These are phyloP conservation scores for Glareola pratincola DNA, from an alignment of 2,113 vertebrate species.

Conservation along the genomic window DNA sequence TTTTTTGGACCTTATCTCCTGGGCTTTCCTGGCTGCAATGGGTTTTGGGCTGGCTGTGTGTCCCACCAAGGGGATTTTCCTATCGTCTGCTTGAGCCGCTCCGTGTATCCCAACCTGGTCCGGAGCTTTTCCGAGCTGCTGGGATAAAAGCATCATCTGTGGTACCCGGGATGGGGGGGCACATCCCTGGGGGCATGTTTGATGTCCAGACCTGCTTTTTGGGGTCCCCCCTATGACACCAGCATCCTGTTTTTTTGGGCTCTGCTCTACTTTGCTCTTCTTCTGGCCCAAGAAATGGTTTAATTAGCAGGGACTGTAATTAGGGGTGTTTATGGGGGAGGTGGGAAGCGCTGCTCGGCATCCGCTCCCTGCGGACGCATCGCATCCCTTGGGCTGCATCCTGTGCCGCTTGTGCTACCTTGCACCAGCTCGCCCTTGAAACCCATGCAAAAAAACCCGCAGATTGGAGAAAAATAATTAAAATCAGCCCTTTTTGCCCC, in stretches of 20 bases:
- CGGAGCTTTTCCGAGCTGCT: neutral
- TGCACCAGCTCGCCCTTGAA: accelerated
- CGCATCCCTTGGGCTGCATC: accelerated
- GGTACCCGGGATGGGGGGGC: neutral
- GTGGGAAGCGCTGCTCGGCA: neutral
- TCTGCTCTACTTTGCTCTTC: neutral
- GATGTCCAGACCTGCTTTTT: neutral
- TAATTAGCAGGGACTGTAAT: neutral
- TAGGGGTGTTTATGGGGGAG: neutral
- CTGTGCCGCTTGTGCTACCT: accelerated
- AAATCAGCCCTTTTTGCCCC: accelerated
- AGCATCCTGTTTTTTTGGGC: neutral
- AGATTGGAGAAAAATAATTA: accelerated
- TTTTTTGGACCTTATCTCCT: neutral
- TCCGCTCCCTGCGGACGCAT: accelerated
- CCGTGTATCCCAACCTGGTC: neutral
- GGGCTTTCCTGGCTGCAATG: accelerated
- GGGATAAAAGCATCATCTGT: accelerated
- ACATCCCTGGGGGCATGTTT: accelerated
- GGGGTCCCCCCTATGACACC: accelerated
- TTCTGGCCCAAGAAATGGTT: neutral
- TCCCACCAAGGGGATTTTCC: neutral
- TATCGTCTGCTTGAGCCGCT: neutral
- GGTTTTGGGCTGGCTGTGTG: accelerated
- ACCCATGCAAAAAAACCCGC: accelerated